A percentile compares a stretch with the other conserved stretches of the same genome.
These are phyloP conservation scores for Diachrysia chrysitis DNA, from an alignment of 2,888 invertebrate genomes.

Conservation along the genomic window DNA sequence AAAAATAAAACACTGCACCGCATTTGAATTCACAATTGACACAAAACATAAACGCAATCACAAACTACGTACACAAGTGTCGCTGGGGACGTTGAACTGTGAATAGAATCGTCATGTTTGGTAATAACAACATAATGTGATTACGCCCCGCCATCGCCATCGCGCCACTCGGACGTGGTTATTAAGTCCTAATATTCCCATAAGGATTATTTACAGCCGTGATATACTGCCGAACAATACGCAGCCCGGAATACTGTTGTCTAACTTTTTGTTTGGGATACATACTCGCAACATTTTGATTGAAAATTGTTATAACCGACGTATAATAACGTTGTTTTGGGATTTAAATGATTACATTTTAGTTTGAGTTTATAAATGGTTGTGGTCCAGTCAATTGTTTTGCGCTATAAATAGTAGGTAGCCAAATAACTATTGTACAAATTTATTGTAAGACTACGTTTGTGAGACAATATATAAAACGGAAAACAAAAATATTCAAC, in stretches of 20 bases:
- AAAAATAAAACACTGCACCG: not conserved
- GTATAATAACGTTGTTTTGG: not conserved
- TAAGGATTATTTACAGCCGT: not conserved
- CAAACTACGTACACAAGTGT: not conserved
- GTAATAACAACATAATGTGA: constrained; percentile 6
- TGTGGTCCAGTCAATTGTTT: not conserved
- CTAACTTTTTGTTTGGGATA: not conserved
- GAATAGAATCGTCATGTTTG: constrained; percentile 9
- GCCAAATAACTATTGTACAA: not conserved
- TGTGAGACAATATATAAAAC: not conserved
- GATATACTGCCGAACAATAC: constrained; percentile 2
- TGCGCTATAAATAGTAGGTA: not conserved
- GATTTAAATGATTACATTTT: constrained; percentile 1
- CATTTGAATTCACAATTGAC: not conserved
- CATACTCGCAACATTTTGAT: not conserved
- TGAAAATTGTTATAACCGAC: not conserved
- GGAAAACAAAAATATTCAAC: not conserved
- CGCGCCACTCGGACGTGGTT: not conserved
- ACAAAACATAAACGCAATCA: not conserved
- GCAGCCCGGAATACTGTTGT: not conserved
- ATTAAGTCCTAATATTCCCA: constrained; percentile 6
- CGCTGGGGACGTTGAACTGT: not conserved
- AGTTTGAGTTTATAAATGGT: constrained; percentile 1
- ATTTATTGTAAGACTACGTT: not conserved
- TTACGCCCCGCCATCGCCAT: not conserved